These are phyloP conservation scores for Sebastes steindachneri DNA, from an alignment of 2,797 vertebrate genomes.

Conservation along the genomic window DNA sequence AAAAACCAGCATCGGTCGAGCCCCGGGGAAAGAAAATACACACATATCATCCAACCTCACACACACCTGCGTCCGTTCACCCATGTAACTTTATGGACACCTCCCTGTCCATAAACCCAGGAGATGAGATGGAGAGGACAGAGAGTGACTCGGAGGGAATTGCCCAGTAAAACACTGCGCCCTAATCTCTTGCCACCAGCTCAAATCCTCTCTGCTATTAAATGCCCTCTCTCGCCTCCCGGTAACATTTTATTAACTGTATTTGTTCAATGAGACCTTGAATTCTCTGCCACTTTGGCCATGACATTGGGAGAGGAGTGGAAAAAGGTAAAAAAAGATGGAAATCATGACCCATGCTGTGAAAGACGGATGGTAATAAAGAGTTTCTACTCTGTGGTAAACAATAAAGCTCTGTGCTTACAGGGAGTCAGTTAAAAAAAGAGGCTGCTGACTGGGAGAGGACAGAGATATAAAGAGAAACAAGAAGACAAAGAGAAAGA, in stretches of 20 bases:
- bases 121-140: constrained; percentile 50
- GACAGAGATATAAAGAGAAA: not conserved
- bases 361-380: constrained; percentile 36
- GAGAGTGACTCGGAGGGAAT: constrained; percentile 37
- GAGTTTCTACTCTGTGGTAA: constrained; percentile 29
- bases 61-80: constrained; percentile 31
- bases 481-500: constrained; percentile 8
- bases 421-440: not conserved
- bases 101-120: constrained; percentile 64
- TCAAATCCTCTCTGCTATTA: constrained; percentile 60
- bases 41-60: constrained; percentile 26
- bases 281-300: constrained; percentile 26
- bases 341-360: constrained; percentile 18
- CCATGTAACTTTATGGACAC: constrained; percentile 68
- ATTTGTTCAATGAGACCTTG: constrained; percentile 53
- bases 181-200: constrained; percentile 60
- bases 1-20: constrained; percentile 26
- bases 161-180: constrained; percentile 64
- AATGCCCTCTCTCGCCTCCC: constrained; percentile 25
- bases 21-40: constrained; percentile 8
- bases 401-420: constrained; percentile 26
- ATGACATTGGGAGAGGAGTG: constrained; percentile 24
- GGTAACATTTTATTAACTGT: constrained; percentile 61
- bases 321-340: not conserved
- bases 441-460: constrained; percentile 9